A percentile compares a stretch with the other conserved stretches of the same genome.
Conservation (phyloP, 2,113 vertebrate species). For the Herpetotheres cachinnans region DNA sequence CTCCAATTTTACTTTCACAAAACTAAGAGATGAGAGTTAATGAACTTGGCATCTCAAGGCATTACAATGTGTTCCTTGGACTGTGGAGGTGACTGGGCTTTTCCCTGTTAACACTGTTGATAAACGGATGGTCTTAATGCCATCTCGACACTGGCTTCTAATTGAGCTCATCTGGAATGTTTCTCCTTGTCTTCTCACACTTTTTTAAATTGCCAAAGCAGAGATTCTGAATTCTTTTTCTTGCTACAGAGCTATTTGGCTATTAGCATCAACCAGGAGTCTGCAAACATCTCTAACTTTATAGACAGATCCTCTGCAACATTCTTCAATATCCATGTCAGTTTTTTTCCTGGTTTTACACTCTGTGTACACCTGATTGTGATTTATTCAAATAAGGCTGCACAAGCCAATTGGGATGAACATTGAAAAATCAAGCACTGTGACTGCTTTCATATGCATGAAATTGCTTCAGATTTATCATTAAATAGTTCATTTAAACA, state of each 20-base stretch:
- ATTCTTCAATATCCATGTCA: not conserved
- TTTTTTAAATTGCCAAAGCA: not conserved
- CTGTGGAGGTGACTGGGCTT: not conserved
- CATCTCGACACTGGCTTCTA: not conserved
- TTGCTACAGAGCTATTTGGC: not conserved
- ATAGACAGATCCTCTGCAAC: not conserved
- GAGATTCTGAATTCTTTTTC: not conserved
- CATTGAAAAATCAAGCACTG: not conserved
- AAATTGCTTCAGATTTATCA: not conserved
- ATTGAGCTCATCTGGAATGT: not conserved
- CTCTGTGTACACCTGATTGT: not conserved
- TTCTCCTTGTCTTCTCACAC: not conserved
- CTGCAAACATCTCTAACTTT: not conserved
- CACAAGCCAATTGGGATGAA: not conserved
- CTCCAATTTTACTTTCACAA: not conserved
- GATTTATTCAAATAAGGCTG: constrained; percentile 11
- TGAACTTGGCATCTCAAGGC: not conserved
- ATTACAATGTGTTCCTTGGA: not conserved
- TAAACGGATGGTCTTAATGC: not conserved
- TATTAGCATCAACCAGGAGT: not conserved
- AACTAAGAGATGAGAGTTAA: not conserved
- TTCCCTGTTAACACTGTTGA: not conserved
- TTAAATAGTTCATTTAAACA: not conserved
- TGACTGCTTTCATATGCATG: not conserved
- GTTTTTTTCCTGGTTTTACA: not conserved